Conservation (phyloP, 37 sponge, comb jelly and placozoan species). For the Ianthella basta region DNA sequence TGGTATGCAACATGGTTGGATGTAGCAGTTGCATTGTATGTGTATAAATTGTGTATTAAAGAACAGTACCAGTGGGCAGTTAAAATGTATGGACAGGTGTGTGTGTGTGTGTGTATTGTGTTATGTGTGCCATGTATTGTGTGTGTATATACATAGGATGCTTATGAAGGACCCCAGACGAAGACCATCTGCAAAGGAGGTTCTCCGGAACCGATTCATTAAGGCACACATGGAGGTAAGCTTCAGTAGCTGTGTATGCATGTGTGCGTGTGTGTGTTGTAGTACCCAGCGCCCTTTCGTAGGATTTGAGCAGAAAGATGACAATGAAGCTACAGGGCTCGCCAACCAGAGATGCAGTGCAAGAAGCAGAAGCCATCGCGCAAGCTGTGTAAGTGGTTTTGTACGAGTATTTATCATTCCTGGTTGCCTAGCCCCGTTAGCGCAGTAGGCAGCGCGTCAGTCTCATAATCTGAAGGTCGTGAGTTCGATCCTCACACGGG, state of each 20-base stretch:
- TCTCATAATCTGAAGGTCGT: constrained; percentile 99
- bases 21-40: too few relatives aligned
- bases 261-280: neutral
- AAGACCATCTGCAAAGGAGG: constrained; percentile 82
- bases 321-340: constrained; percentile 9
- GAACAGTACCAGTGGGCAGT: too few relatives aligned
- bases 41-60: too few relatives aligned
- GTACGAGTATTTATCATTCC: neutral
- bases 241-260: constrained; percentile 12
- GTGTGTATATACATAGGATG: too few relatives aligned
- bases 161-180: constrained; percentile 82
- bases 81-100: neutral
- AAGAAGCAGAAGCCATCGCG: constrained; percentile 77
- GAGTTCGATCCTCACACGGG: constrained; percentile 99
- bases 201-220: constrained; percentile 80
- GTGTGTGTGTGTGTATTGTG: neutral
- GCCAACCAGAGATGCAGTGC: neutral
- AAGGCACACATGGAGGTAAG: constrained; percentile 75
- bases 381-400: constrained; percentile 70
- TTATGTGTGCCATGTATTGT: neutral
- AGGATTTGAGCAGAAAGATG: constrained; percentile 69
- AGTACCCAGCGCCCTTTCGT: neutral
- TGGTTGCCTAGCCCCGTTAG: constrained; percentile 77
- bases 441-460: constrained; percentile 98
- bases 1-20: too few relatives aligned